Conservation (phyloP, 2,113 vertebrate species). For the Bufo gargarizans region DNA sequence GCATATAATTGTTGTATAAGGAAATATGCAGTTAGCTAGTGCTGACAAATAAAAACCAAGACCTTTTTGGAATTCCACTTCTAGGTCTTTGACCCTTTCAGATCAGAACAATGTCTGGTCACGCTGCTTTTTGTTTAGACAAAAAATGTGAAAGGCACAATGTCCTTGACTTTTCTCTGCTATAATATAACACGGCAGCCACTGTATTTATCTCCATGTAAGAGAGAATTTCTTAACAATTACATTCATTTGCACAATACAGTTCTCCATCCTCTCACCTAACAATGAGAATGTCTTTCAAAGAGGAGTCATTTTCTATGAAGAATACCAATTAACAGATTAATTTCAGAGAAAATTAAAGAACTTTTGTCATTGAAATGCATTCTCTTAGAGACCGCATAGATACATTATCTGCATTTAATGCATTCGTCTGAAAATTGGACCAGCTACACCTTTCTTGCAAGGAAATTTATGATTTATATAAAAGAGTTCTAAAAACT, state of each 20-base stretch:
- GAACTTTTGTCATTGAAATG: constrained; percentile 1
- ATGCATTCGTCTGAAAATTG: background rate
- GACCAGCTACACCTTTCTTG: background rate
- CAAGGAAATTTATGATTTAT: constrained; percentile 32
- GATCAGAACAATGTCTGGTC: background rate
- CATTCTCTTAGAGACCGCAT: background rate
- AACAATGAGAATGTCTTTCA: background rate
- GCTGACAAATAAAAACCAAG: background rate
- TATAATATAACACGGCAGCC: background rate
- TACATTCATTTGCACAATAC: background rate
- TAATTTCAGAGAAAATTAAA: background rate
- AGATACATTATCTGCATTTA: background rate
- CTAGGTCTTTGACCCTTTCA: background rate
- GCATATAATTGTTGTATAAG: no score
- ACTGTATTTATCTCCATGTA: background rate
- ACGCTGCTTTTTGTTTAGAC: background rate
- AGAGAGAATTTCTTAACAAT: background rate
- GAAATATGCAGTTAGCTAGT: no score
- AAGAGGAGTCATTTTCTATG: background rate
- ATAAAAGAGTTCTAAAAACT: constrained; percentile 31
- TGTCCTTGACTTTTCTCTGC: background rate
- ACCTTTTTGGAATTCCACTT: background rate
- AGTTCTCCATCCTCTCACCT: background rate
- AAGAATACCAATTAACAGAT: constrained; percentile 16
- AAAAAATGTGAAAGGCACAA: background rate